Base-by-base conservation (phyloP, 2,113 vertebrate species). In the Gorilla gorilla region DNA sequence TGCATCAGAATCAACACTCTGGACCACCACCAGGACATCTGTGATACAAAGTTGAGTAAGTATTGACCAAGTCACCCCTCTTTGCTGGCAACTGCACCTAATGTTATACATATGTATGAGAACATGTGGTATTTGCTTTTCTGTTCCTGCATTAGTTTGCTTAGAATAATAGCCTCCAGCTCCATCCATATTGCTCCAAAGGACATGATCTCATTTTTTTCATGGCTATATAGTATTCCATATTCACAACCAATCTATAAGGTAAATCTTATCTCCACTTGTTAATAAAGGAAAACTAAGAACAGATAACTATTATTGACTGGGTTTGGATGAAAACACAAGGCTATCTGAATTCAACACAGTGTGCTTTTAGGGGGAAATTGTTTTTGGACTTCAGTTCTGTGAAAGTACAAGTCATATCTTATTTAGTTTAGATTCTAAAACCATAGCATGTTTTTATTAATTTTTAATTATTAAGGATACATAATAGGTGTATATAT, bases 1-100 rank as follows among this genome's bases (percentile, higher is more conserved):
- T 23, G 16, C 6, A 18, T 30, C 4, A 82, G 17, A 32, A 1
- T 0, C 27, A 38, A 8, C 6, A 25, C 12, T 64, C 23, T 32
- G 48, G 40, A n/a, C 5, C 8, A 12, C 3, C 4, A 14, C 17
- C 14, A 50, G 43, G 25, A 20, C 4, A 1, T 40, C 45, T 66
- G 10, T 59, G 75, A 64, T 7, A 27, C 45, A 27, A 4, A 1
- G 14, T 61, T 35, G 40, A 76, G 6, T 17, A 89, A 38, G 48
- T 6, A 18, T 1, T 27, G 4, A 20, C 0, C 0, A 10, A 57
- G 9, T 40, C 12, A n/a, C 14, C 16, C 1, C 20, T 30, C 23
- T 70, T 3, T 13, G 18, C 10, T 57, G 73, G 61, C 14, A 32
- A 66, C 32, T 61, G 45, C 20, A 48, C 3, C 40, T 35, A 22